Conservation (phyloP, 1,140 invertebrate species). For the Phocides pigmalion region DNA sequence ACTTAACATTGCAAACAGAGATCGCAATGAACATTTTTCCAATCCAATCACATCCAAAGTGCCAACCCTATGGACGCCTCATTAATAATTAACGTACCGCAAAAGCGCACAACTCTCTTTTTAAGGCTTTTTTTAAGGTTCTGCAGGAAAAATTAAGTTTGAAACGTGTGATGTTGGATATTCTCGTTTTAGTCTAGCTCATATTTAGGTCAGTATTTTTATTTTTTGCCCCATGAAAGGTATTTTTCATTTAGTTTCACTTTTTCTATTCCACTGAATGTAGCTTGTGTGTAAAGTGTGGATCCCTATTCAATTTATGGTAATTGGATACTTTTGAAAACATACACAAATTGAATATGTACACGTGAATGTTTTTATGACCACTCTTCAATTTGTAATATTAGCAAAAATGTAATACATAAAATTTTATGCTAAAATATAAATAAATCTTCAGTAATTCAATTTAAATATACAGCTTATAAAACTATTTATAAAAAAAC, state of each 20-base stretch:
- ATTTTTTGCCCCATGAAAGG: constrained; percentile 7
- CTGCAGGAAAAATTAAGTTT: constrained; percentile 29
- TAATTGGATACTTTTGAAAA: not conserved
- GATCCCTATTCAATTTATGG: constrained; percentile 32
- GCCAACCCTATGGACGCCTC: constrained; percentile 25
- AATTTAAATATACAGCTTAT: no score
- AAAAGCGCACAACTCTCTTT: constrained; percentile 28
- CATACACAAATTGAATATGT: not conserved
- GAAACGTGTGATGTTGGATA: constrained; percentile 27
- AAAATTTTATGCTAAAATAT: no score
- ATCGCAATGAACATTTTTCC: no score
- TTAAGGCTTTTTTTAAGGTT: constrained; percentile 24
- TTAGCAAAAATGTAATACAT: no score
- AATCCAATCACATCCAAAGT: not conserved
- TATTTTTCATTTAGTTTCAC: constrained; percentile 19
- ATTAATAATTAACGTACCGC: constrained; percentile 28
- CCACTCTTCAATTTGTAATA: no score
- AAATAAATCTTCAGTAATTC: no score
- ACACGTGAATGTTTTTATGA: no score
- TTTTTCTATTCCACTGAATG: constrained; percentile 22
- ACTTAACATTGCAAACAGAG: no score
- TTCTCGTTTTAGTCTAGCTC: constrained; percentile 15
- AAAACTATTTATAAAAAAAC: no score
- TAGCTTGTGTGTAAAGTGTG: constrained; percentile 9
- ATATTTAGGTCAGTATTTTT: constrained; percentile 20